phyloP scores from a whole-genome alignment of 2,113 vertebrate genomes.

The Nothoprocta perdicaria region DNA sequence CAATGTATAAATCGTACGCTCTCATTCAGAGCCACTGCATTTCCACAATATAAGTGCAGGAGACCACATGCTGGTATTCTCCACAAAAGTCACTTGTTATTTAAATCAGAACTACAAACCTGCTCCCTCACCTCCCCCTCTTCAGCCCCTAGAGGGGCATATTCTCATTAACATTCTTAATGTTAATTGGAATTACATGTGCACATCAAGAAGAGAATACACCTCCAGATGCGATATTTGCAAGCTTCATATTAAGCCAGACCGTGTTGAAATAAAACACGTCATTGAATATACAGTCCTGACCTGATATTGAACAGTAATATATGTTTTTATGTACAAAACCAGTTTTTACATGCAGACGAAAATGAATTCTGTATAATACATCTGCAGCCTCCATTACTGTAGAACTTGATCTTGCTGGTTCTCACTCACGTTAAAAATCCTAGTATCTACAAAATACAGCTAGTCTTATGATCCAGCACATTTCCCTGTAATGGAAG shows the following conservation, averaged over 20 bases:
- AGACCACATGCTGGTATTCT: constrained; percentile 67
- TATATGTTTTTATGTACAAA: background rate
- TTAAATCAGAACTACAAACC: constrained; percentile 76
- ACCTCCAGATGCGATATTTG: constrained; percentile 79
- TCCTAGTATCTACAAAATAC: background rate
- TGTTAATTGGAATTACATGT: constrained; percentile 80
- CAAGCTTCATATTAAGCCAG: constrained; percentile 64
- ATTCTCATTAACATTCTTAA: constrained; percentile 75
- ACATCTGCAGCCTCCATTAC: background rate
- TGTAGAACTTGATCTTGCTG: background rate
- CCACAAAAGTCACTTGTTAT: constrained; percentile 77
- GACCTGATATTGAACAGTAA: background rate
- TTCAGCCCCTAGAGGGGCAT: constrained; percentile 57
- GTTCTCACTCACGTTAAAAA: constrained; percentile 35
- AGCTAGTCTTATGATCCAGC: constrained; percentile 23
- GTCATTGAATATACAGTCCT: constrained; percentile 19
- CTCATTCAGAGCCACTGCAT: constrained; percentile 60
- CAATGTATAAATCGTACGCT: constrained; percentile 55
- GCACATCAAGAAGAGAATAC: constrained; percentile 68
- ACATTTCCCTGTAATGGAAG: constrained; percentile 28
- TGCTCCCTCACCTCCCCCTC: constrained; percentile 55
- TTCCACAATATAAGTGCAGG: constrained; percentile 64
- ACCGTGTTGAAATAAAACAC: constrained; percentile 61
- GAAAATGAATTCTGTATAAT: background rate
- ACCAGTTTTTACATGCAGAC: background rate